Conservation (phyloP, 1,140 invertebrate species). For the Goniozus legneri region DNA sequence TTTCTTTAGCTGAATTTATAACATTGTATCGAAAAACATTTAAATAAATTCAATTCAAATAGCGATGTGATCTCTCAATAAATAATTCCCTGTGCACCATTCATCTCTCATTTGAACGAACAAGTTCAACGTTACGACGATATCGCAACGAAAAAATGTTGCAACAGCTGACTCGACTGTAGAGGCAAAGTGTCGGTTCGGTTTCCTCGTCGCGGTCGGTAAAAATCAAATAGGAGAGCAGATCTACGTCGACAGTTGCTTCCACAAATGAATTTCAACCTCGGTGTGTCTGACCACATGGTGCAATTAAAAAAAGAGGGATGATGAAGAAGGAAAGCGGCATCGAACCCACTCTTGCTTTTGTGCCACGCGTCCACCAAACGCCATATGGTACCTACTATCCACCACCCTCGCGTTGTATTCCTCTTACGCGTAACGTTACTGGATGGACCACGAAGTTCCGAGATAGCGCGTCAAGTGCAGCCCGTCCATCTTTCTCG, state of each 20-base stretch:
- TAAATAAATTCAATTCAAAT: no score
- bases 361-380: constrained; percentile 40
- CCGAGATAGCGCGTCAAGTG: no score
- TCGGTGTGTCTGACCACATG: constrained; percentile 37
- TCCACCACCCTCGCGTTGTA: constrained; percentile 9
- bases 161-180: constrained; percentile 22
- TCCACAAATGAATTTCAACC: constrained; percentile 29
- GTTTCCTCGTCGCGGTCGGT: constrained; percentile 16
- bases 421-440: constrained; percentile 26
- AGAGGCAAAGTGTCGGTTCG: constrained; percentile 5
- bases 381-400: constrained; percentile 40
- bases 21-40: no score
- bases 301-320: constrained; percentile 52
- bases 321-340: no score
- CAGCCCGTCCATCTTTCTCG: neutral
- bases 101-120: no score
- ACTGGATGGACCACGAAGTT: no score
- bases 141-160: neutral
- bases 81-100: no score
- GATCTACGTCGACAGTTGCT: constrained; percentile 35
- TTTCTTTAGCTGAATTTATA: no score
- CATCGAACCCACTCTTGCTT: constrained; percentile 36
- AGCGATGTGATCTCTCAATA: no score
- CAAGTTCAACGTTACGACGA: constrained; percentile 14
- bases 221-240: constrained; percentile 22